A percentile compares a stretch with the other conserved stretches of the same genome.
Conservation (phyloP, 2,797 vertebrate genomes). For the Cirrhinus mrigala region DNA sequence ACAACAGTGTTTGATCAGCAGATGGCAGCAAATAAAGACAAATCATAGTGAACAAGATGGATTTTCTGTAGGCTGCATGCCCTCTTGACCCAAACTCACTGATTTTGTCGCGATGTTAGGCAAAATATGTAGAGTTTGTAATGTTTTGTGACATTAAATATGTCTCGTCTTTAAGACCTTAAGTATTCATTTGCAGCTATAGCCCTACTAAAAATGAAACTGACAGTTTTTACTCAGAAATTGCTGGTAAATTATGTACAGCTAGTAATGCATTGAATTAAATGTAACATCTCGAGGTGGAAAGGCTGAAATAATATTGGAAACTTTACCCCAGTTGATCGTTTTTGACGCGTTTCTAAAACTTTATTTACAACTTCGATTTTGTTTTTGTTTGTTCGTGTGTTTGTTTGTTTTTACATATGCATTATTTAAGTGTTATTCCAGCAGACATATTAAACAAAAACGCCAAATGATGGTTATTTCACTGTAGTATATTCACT, state of each 20-base stretch:
- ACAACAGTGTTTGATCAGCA: background rate
- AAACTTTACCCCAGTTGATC: background rate
- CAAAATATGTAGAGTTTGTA: background rate
- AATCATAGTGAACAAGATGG: background rate
- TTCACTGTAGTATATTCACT: background rate
- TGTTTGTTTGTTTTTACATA: rapidly evolving
- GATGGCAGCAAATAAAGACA: slow-evolving; percentile 22
- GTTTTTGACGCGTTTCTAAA: background rate
- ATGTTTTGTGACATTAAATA: background rate
- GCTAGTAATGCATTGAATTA: background rate
- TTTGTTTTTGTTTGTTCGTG: too few relatives aligned
- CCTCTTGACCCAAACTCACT: background rate
- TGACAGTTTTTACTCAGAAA: background rate
- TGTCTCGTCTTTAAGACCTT: too few relatives aligned
- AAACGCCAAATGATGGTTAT: background rate
- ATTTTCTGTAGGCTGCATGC: background rate
- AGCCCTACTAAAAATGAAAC: background rate
- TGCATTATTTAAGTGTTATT: too few relatives aligned
- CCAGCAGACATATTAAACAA: background rate
- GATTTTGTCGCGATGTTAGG: background rate
- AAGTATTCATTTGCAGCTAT: too few relatives aligned
- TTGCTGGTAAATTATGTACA: background rate
- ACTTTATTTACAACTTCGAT: background rate
- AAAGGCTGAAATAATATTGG: background rate
- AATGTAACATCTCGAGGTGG: background rate